phyloP scores from a whole-genome alignment of 2,888 invertebrate genomes.

The Arctia plantaginis region DNA sequence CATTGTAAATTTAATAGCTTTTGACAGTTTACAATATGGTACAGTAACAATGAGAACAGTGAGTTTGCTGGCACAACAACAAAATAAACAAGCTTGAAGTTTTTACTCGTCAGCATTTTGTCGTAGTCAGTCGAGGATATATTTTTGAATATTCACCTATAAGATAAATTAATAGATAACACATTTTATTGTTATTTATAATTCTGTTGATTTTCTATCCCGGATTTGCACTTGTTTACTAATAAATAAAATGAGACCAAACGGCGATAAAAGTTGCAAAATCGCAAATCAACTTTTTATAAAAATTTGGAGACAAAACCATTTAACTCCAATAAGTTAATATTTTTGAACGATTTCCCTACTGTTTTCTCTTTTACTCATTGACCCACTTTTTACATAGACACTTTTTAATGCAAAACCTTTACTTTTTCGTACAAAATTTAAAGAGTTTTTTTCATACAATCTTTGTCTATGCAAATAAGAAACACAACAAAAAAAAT shows the following conservation, averaged over 20 bases:
- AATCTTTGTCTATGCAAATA: background rate
- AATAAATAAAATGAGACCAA: too few species aligned
- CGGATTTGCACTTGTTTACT: too few species aligned
- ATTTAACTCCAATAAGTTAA: background rate
- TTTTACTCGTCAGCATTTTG: background rate
- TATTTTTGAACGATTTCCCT: background rate
- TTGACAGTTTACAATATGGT: conserved; percentile 50
- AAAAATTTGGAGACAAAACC: too few species aligned
- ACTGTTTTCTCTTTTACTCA: background rate
- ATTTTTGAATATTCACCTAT: background rate
- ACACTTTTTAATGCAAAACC: background rate
- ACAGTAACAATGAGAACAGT: conserved; percentile 31
- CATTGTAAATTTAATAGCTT: conserved; percentile 62
- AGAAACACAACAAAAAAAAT: too few species aligned
- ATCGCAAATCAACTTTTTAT: too few species aligned
- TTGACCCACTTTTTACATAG: background rate
- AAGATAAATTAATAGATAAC: background rate
- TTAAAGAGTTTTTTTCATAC: too few species aligned
- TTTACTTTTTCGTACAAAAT: too few species aligned
- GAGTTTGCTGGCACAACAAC: conserved; percentile 10
- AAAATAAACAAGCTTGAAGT: conserved; percentile 11
- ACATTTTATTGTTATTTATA: background rate
- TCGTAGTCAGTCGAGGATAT: background rate
- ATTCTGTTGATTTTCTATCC: background rate
- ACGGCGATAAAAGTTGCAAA: too few species aligned